phyloP scores from a whole-genome alignment of 2,888 invertebrate genomes.

The Gari tellinella region DNA sequence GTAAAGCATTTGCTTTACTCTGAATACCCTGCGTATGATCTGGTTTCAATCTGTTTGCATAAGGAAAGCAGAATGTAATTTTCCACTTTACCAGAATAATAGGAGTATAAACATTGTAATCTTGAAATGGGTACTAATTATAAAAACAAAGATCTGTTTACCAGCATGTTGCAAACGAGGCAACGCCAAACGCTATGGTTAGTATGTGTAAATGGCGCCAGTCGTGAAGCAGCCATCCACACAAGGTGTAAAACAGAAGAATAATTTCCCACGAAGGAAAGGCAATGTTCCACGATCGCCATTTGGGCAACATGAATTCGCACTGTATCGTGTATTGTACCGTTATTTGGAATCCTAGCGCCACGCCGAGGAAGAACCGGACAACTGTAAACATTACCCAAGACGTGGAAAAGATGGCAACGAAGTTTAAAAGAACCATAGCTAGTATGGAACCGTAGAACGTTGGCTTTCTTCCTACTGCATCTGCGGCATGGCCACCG shows the following conservation, averaged over 20 bases:
- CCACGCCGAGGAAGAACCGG: constrained; percentile 49
- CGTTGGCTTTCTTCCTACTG: constrained; percentile 50
- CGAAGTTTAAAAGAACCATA: constrained; percentile 14
- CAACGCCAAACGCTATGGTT: constrained; percentile 42
- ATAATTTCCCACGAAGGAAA: constrained; percentile 59
- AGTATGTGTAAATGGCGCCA: constrained; percentile 60
- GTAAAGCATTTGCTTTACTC: no score
- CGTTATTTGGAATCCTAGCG: constrained; percentile 32
- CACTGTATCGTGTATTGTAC: constrained; percentile 29
- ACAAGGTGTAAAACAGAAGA: constrained; percentile 41
- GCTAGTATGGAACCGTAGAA: constrained; percentile 20
- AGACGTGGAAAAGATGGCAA: constrained; percentile 31
- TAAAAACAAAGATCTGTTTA: no score
- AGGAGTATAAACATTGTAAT: no score
- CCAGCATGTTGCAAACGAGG: constrained; percentile 55
- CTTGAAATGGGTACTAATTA: no score
- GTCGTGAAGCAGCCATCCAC: constrained; percentile 48
- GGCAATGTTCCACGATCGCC: constrained; percentile 54
- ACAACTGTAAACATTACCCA: constrained; percentile 54
- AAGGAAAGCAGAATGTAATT: no score
- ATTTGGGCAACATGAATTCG: constrained; percentile 57
- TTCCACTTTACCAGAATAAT: no score
- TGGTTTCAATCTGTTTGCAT: no score
- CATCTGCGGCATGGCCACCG: constrained; percentile 46
- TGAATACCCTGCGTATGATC: no score